Evolutionary conservation across 2,888 invertebrate genomes (phyloP), one percentile per base, ranked within the genome.

Genomic region (Aspidiotus rigidus): DNA sequence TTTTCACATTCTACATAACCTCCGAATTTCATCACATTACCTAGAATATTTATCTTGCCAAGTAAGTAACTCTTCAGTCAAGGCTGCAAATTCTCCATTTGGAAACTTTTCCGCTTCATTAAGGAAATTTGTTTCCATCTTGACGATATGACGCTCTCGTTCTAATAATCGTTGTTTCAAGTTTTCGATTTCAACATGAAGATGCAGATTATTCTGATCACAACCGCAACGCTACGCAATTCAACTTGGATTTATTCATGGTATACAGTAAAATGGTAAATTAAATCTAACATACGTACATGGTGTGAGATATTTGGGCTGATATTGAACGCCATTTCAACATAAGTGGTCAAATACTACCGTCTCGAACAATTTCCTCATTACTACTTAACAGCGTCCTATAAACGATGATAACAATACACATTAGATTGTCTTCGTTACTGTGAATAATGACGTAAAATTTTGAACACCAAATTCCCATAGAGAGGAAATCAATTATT

Each of bases 31-130:
- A 28, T 28, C n/a, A 63, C 60, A 72, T 71, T 75, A 86, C 89
- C 89, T 86, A 78, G 90, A 90, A 81, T 94, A 94, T 81, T 95
- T 93, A 77, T 95, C 95, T 77, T 92, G 87, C 88, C 93, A 93
- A 74, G 90, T 88, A 64, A 85, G 80, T 69, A 93, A 80, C 78
- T 93, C 92, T 73, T 93, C 93, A 75, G 88, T 87, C 69, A 92
- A 81, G 71, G 89, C 86, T 41, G 86, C 86, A 76, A 88, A 83
- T 75, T 88, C 87, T 62, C 89, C 87, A 67, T 86, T 87, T 0
- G 82, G 82, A 77, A 80, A 82, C 74, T 81, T 80, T 69, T 82
- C 81, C 8, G 82, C 81, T 76, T 89, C 88, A 75, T 88, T 88
- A 72, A 91, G 80, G 78, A 91, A 89, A 77, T 90, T 91, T 2